These are phyloP conservation scores for Eurypyga helias DNA, from an alignment of 2,113 vertebrate genomes.

Conservation along the genomic window DNA sequence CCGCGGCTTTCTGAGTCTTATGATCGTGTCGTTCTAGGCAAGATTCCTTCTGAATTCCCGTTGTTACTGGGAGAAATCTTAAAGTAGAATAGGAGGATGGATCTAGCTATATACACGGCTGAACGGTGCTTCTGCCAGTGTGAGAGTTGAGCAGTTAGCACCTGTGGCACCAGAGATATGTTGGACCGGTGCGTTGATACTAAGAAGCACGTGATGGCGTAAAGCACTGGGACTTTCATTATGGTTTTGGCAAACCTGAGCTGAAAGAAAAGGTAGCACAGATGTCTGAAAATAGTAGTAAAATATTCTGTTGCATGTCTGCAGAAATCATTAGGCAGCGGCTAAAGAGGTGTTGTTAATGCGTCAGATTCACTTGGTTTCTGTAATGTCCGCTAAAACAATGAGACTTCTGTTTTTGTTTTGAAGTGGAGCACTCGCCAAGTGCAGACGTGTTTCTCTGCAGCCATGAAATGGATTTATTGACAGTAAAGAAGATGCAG, in stretches of 20 bases:
- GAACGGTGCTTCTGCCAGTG: background rate
- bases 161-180: background rate
- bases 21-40: accelerated
- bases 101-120: background rate
- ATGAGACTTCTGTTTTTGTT: slow-evolving; percentile 36
- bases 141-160: background rate
- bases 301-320: slow-evolving; percentile 67
- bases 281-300: slow-evolving; percentile 68
- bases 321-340: slow-evolving; percentile 57
- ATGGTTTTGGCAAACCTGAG: slow-evolving; percentile 40
- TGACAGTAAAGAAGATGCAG: slow-evolving; percentile 1
- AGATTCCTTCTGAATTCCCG: background rate
- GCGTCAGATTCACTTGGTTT: slow-evolving; percentile 49
- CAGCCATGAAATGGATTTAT: slow-evolving; percentile 60
- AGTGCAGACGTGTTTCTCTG: slow-evolving; percentile 53
- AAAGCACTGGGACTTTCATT: slow-evolving; percentile 37
- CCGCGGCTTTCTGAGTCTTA: background rate
- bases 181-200: slow-evolving; percentile 24
- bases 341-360: slow-evolving; percentile 66
- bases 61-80: background rate
- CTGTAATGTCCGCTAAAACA: slow-evolving; percentile 55
- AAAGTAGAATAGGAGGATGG: background rate
- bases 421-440: slow-evolving; percentile 42
- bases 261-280: slow-evolving; percentile 45
- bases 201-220: background rate